Conservation (phyloP, 2,797 vertebrate species). For the Acropternis orthonyx region DNA sequence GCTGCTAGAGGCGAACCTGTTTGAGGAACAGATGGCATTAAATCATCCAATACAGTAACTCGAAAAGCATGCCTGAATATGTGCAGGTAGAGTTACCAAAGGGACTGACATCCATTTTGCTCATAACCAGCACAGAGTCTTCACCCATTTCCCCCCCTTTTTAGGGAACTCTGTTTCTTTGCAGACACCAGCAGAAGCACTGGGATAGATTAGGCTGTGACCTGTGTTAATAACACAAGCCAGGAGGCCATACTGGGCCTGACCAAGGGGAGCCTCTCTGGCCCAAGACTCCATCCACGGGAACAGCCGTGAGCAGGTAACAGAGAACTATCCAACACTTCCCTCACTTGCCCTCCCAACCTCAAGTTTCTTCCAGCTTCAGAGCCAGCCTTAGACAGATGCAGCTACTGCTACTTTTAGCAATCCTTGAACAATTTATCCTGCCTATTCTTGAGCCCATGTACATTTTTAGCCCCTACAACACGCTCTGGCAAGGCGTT, state of each 20-base stretch:
- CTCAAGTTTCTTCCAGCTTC: background rate
- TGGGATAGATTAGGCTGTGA: background rate
- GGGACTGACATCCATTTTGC: background rate
- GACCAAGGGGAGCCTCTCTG: background rate
- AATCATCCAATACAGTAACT: background rate
- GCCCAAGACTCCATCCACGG: background rate
- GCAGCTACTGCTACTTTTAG: background rate
- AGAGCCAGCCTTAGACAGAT: background rate
- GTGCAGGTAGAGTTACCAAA: background rate
- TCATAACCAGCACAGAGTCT: background rate
- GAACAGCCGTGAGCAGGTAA: background rate
- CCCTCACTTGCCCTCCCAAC: background rate
- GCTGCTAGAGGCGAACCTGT: background rate
- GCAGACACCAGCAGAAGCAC: background rate
- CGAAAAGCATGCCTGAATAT: background rate
- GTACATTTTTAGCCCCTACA: background rate
- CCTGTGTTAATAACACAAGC: background rate
- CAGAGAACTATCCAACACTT: background rate
- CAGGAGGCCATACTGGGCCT: background rate
- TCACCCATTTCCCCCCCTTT: background rate
- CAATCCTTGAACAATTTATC: background rate
- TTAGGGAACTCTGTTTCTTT: background rate
- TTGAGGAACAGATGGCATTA: background rate
- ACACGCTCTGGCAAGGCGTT: background rate
- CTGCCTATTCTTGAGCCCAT: background rate